These are phyloP conservation scores for Drosophila nasuta DNA, from an alignment of 1,140 invertebrate species.

Conservation along the genomic window DNA sequence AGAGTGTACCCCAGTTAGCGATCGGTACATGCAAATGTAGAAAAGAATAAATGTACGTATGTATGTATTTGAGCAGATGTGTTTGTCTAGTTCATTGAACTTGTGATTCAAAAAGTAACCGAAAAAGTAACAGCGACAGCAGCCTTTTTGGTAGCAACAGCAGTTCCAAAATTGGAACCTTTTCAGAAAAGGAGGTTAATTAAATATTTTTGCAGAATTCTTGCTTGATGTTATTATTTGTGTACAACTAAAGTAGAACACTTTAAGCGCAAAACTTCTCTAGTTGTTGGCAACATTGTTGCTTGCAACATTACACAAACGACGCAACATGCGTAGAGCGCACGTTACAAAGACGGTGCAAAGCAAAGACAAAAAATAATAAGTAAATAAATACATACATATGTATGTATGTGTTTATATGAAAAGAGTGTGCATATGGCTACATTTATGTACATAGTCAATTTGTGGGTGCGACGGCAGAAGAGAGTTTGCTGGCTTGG, in stretches of 20 bases:
- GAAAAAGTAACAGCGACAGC: constrained; percentile 13
- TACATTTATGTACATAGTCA: constrained; percentile 30
- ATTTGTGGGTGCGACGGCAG: constrained; percentile 62
- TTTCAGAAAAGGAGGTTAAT: neutral
- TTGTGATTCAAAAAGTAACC: constrained; percentile 4
- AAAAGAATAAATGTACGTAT: constrained; percentile 33
- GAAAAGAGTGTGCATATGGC: neutral
- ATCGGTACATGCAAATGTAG: constrained; percentile 31
- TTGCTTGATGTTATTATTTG: neutral
- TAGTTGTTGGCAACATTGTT: neutral
- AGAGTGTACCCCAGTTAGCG: constrained; percentile 39
- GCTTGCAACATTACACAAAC: constrained; percentile 31
- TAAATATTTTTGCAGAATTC: neutral
- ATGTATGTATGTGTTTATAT: constrained; percentile 9
- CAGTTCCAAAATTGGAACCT: neutral
- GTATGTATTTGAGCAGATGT: constrained; percentile 71
- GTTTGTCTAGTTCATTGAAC: constrained; percentile 66
- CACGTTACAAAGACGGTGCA: constrained; percentile 2
- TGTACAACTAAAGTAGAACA: no score
- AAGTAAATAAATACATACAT: neutral
- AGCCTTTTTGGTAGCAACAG: neutral
- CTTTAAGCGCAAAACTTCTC: neutral
- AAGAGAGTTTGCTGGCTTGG: constrained; percentile 46
- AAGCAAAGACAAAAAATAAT: constrained; percentile 17
- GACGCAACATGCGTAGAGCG: constrained; percentile 35